Evolutionary conservation across 2,797 vertebrate species (phyloP).

Genomic region (Neosalanx taihuensis): DNA sequence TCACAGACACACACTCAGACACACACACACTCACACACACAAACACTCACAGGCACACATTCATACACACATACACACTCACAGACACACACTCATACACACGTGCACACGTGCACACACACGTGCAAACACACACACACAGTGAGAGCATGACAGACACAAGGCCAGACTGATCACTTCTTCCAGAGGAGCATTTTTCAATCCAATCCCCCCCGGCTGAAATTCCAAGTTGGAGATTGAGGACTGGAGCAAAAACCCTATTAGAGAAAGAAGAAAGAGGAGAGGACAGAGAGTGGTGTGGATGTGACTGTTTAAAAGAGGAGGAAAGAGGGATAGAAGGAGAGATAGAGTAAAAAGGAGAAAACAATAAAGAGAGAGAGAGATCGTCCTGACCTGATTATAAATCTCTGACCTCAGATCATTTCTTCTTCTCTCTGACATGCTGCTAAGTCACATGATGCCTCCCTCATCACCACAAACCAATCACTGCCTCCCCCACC

Average conservation of each 20-base stretch:
- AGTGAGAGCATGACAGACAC: background rate
- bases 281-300: background rate
- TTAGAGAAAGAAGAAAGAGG: slow-evolving; percentile 5
- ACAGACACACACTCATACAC: background rate
- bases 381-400: background rate
- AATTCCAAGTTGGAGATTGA: slow-evolving; percentile 10
- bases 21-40: no score
- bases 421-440: slow-evolving; percentile 2
- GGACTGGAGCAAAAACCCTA: slow-evolving; percentile 25
- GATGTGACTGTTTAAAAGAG: background rate
- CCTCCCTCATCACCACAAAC: background rate
- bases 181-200: slow-evolving; percentile 23
- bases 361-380: slow-evolving; percentile 1
- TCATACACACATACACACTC: background rate
- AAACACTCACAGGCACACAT: no score
- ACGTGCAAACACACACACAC: no score
- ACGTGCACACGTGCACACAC: background rate
- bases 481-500: slow-evolving; percentile 17
- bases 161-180: slow-evolving; percentile 13
- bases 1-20: background rate
- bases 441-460: background rate
- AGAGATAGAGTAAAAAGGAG: slow-evolving; percentile 6
- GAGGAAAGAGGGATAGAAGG: background rate
- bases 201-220: slow-evolving; percentile 16
- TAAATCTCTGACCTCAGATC: background rate